These are phyloP conservation scores for Hemibagrus wyckioides DNA, from an alignment of 2,113 vertebrate species.

Conservation along the genomic window DNA sequence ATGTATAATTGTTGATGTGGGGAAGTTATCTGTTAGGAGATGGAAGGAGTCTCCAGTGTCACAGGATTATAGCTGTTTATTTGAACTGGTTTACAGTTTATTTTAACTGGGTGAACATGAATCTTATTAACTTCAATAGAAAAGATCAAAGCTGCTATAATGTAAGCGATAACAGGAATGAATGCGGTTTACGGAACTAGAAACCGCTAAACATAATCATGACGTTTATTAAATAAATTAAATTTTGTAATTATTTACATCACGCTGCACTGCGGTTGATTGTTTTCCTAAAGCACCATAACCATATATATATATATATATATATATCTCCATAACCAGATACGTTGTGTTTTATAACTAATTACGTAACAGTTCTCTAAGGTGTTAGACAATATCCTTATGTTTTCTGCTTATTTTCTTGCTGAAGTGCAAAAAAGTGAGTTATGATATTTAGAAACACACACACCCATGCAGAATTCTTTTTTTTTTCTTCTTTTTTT, in stretches of 20 bases:
- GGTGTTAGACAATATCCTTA: neutral
- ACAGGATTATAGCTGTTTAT: neutral
- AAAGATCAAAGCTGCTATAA: neutral
- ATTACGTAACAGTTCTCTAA: neutral
- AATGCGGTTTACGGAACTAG: neutral
- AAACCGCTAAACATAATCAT: neutral
- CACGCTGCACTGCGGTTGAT: neutral
- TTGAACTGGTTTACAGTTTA: neutral
- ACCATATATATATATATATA: too few species aligned
- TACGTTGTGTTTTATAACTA: neutral
- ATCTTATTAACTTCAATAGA: neutral
- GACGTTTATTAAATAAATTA: neutral
- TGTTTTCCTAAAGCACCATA: neutral
- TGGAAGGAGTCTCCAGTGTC: neutral
- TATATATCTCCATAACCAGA: too few species aligned
- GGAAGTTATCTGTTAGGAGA: neutral
- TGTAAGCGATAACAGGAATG: neutral
- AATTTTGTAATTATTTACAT: neutral
- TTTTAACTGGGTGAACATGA: too few species aligned
- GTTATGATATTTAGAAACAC: neutral
- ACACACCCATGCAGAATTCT: neutral
- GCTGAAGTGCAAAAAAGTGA: neutral
- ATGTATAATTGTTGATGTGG: neutral
- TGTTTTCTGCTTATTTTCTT: too few species aligned
- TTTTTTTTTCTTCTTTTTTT: neutral